These are phyloP conservation scores for Verasper variegatus DNA, from an alignment of 2,113 vertebrate genomes.

Conservation along the genomic window DNA sequence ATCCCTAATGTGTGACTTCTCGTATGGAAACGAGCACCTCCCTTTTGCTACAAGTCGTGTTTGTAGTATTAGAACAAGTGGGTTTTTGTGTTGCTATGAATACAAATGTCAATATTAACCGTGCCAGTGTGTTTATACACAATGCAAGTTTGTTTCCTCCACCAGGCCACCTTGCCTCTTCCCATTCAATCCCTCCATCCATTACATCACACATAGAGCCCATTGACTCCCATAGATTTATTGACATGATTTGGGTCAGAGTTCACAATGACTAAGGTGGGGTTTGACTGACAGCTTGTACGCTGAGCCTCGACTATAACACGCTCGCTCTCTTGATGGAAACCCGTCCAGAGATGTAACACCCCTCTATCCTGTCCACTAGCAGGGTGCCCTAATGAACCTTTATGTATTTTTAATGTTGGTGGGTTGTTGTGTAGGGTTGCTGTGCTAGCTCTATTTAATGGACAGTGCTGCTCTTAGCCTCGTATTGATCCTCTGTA, in stretches of 20 bases:
- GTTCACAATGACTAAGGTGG: conserved; percentile 65
- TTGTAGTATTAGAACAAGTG: conserved; percentile 20
- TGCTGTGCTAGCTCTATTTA: conserved; percentile 45
- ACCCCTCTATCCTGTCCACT: conserved; percentile 52
- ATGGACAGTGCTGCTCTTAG: conserved; percentile 65
- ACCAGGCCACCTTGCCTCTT: conserved; percentile 41
- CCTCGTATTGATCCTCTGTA: conserved; percentile 67
- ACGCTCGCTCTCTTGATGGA: conserved; percentile 23
- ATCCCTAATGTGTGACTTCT: neutral
- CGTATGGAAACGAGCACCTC: conserved; percentile 20
- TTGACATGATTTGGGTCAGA: conserved; percentile 74
- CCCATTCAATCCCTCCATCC: conserved; percentile 41
- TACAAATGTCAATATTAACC: conserved; percentile 28
- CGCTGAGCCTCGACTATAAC: conserved; percentile 27
- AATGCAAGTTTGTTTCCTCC: conserved; percentile 54
- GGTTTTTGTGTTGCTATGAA: conserved; percentile 18
- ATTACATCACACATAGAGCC: conserved; percentile 62
- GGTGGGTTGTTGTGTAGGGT: conserved; percentile 39
- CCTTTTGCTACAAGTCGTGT: neutral
- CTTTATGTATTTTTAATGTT: conserved; percentile 80
- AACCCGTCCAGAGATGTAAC: conserved; percentile 44
- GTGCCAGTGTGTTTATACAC: conserved; percentile 49
- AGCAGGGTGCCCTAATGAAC: conserved; percentile 56
- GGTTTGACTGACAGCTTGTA: conserved; percentile 63
- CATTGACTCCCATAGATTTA: conserved; percentile 76